Percentiles rank a stretch among this genome's conserved stretches.
Conservation (phyloP, 2,113 vertebrate genomes). For the Paramisgurnus dabryanus region DNA sequence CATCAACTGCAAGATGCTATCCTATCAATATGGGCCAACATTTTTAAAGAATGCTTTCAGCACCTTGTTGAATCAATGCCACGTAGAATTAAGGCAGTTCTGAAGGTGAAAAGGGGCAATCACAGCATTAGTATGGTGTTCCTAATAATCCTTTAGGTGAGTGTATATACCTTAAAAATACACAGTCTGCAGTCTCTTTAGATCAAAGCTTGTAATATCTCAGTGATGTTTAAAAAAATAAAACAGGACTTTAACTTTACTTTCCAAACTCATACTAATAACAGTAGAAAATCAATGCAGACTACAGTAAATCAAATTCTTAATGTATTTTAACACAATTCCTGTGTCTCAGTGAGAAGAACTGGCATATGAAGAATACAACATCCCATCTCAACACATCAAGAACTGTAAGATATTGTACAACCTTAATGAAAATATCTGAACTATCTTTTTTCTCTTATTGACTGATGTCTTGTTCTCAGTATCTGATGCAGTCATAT, state of each 20-base stretch:
- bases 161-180: too few relatives aligned
- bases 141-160: too few relatives aligned
- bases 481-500: conserved; percentile 43
- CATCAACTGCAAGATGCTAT: too few relatives aligned
- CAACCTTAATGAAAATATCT: conserved; percentile 6
- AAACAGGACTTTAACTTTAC: too few relatives aligned
- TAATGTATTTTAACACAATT: not conserved
- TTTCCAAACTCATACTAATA: too few relatives aligned
- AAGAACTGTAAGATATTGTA: not conserved
- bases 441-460: conserved; percentile 37
- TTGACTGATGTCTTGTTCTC: conserved; percentile 40
- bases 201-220: not conserved
- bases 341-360: not conserved
- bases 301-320: not conserved
- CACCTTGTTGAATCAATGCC: too few relatives aligned
- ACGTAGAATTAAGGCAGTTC: too few relatives aligned
- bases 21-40: too few relatives aligned
- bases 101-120: too few relatives aligned
- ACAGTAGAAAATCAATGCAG: not conserved
- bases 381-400: not conserved
- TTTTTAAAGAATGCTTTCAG: too few relatives aligned
- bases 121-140: too few relatives aligned
- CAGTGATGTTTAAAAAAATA: not conserved
- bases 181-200: too few relatives aligned
- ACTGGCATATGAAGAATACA: not conserved